Evolutionary conservation across 2,888 invertebrate species (phyloP).

Genomic region (Stenotaenia linearis): DNA sequence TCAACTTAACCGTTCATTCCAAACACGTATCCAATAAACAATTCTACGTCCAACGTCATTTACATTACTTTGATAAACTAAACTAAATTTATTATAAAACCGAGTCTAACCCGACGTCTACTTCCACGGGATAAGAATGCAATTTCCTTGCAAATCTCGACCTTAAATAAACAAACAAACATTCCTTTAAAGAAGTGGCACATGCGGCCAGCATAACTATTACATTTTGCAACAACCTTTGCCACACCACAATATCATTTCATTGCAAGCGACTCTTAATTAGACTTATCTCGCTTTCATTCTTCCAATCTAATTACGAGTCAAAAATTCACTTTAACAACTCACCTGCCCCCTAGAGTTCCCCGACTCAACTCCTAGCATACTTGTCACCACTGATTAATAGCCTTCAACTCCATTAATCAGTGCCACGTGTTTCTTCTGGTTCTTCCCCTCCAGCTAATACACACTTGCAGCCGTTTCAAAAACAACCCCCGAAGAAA

Average conservation of each 20-base stretch:
- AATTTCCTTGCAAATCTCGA: too few relatives aligned
- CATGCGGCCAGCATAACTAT: background rate
- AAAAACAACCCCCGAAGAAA: background rate
- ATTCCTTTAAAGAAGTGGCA: too few relatives aligned
- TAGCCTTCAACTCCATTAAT: slow-evolving; percentile 19
- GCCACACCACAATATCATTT: background rate
- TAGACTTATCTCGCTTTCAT: slow-evolving; percentile 1
- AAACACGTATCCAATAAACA: too few relatives aligned
- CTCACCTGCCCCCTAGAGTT: background rate
- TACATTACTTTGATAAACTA: too few relatives aligned
- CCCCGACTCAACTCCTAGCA: background rate
- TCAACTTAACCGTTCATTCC: too few relatives aligned
- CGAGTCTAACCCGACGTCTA: too few relatives aligned
- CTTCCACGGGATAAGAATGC: too few relatives aligned
- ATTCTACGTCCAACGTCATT: too few relatives aligned
- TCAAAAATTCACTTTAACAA: slow-evolving; percentile 26
- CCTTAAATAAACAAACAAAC: background rate
- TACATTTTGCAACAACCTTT: background rate
- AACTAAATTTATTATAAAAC: too few relatives aligned
- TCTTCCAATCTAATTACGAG: slow-evolving; percentile 17
- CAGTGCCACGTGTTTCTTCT: slow-evolving; percentile 3
- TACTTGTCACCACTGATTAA: slow-evolving; percentile 15
- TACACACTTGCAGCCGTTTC: background rate
- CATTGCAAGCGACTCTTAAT: background rate
- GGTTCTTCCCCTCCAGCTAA: background rate